Percentiles rank a stretch among this genome's conserved stretches.
These are phyloP conservation scores for Xenopus borealis DNA, from an alignment of 2,113 vertebrate species.

Conservation along the genomic window DNA sequence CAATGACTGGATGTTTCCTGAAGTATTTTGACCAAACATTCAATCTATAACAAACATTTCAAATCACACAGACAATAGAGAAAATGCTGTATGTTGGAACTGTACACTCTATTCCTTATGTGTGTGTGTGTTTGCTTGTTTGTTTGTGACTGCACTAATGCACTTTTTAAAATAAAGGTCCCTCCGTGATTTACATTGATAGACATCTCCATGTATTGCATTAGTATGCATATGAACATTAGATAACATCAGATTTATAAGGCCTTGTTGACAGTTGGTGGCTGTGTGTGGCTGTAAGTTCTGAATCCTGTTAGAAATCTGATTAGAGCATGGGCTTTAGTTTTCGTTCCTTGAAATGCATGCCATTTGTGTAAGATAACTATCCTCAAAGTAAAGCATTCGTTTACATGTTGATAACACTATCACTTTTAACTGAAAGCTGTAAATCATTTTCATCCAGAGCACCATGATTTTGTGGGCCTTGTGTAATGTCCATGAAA, in stretches of 20 bases:
- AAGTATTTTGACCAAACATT: too few species aligned
- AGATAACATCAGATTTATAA: conserved; percentile 21
- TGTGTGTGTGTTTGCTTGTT: background rate
- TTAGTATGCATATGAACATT: conserved; percentile 8
- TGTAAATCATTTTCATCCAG: conserved; percentile 9
- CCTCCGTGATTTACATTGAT: background rate
- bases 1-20: too few species aligned
- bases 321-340: conserved; percentile 15
- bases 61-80: too few species aligned
- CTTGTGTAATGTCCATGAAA: too few species aligned
- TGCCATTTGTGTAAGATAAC: conserved; percentile 32
- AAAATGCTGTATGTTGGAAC: too few species aligned
- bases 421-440: conserved; percentile 22
- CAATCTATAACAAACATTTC: too few species aligned
- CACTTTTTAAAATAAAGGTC: too few species aligned
- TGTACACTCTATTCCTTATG: too few species aligned
- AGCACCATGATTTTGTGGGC: too few species aligned
- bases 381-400: conserved; percentile 34
- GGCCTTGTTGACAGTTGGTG: conserved; percentile 4
- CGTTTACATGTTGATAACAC: conserved; percentile 38
- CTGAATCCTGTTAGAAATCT: conserved; percentile 22
- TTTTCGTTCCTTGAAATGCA: conserved; percentile 35
- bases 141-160: background rate
- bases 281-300: background rate
- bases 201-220: conserved; percentile 16